A percentile compares a stretch with the other conserved stretches of the same genome.
These are phyloP conservation scores for Diaperis boleti DNA, from an alignment of 2,888 invertebrate species.

Conservation along the genomic window DNA sequence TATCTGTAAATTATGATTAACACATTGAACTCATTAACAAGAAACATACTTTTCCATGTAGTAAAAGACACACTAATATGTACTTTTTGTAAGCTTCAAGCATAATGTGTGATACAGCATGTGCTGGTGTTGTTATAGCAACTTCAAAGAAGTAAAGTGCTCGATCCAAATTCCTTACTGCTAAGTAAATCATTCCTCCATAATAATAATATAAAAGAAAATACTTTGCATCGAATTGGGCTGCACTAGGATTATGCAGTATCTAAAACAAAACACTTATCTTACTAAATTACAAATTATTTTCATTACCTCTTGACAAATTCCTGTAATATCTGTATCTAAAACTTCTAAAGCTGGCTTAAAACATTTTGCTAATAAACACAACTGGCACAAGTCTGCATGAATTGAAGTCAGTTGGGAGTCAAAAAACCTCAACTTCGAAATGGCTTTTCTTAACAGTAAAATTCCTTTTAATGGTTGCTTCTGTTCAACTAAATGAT, in stretches of 20 bases:
- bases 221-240: constrained; percentile 87
- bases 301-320: constrained; percentile 81
- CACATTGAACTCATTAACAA: neutral
- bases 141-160: constrained; percentile 97
- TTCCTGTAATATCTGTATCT: constrained; percentile 91
- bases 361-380: constrained; percentile 90
- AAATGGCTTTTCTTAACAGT: constrained; percentile 84
- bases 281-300: no score
- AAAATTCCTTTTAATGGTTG: constrained; percentile 87
- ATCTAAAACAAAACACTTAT: constrained; percentile 50
- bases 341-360: constrained; percentile 91
- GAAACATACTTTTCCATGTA: constrained; percentile 86
- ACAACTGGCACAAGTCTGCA: constrained; percentile 92
- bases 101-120: constrained; percentile 97
- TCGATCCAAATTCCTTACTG: constrained; percentile 91
- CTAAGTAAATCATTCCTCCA: constrained; percentile 97
- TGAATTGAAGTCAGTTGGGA: constrained; percentile 95
- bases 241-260: constrained; percentile 68
- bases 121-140: constrained; percentile 93
- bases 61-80: constrained; percentile 89
- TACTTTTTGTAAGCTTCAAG: constrained; percentile 98
- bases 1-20: constrained; percentile 62
- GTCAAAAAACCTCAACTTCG: constrained; percentile 87
- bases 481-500: constrained; percentile 81
- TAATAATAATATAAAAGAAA: constrained; percentile 96